Conservation (phyloP, 1,140 invertebrate genomes). For the Propsilocerus akamusi region DNA sequence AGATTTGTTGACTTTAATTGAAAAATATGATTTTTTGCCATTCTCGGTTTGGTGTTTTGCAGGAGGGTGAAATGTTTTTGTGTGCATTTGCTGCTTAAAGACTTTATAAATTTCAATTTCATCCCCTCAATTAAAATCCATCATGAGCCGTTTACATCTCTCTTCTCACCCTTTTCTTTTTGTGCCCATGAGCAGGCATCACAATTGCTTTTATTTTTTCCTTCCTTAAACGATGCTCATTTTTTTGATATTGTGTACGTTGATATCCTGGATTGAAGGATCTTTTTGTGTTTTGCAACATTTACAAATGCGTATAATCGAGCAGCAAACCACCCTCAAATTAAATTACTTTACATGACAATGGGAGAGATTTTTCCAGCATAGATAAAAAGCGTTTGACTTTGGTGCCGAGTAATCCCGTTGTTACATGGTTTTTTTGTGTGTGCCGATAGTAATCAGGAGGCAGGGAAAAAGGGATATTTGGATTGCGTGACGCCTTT, state of each 20-base stretch:
- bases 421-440: no score
- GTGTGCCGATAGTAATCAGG: no score
- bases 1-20: slow-evolving; percentile 1
- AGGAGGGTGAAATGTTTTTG: not conserved
- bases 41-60: not conserved
- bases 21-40: not conserved
- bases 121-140: slow-evolving; percentile 2
- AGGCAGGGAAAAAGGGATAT: no score
- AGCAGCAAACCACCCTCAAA: not conserved
- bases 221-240: not conserved
- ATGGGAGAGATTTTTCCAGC: no score
- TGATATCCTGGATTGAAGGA: not conserved
- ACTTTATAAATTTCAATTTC: slow-evolving; percentile 2
- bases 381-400: no score
- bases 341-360: not conserved
- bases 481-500: no score
- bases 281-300: not conserved
- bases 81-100: no score
- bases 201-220: not conserved
- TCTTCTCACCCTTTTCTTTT: not conserved
- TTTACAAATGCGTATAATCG: not conserved
- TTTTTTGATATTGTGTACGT: not conserved
- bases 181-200: no score
- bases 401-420: no score
- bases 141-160: slow-evolving; percentile 4